Percentiles rank a stretch among this genome's conserved stretches.
phyloP scores from a whole-genome alignment of 2,797 vertebrate genomes.

The Coranthus polyacanthus region DNA sequence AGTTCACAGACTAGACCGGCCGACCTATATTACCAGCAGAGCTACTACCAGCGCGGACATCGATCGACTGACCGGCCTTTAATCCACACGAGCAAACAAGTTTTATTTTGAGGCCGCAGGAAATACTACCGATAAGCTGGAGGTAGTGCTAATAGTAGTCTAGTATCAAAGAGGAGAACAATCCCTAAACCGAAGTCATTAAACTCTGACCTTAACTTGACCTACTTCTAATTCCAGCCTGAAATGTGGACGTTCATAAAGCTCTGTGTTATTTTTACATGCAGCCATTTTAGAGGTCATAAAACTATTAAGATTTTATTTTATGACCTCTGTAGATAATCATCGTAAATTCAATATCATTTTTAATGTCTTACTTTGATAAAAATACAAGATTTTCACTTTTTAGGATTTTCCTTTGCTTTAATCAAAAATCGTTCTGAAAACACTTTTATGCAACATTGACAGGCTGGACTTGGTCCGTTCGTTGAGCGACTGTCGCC shows the following conservation, averaged over 20 bases:
- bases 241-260: neutral
- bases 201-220: slow-evolving; percentile 32
- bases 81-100: slow-evolving; percentile 44
- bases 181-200: slow-evolving; percentile 28
- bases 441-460: slow-evolving; percentile 9
- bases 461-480: neutral
- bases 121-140: slow-evolving; percentile 26
- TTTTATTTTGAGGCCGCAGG: slow-evolving; percentile 41
- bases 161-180: slow-evolving; percentile 14
- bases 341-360: no score
- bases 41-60: slow-evolving; percentile 34
- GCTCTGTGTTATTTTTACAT: no score
- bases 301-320: no score
- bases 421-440: neutral
- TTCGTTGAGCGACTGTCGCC: neutral
- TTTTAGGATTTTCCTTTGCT: neutral
- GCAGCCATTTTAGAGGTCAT: no score
- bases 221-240: slow-evolving; percentile 30
- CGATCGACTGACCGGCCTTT: slow-evolving; percentile 19
- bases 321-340: no score
- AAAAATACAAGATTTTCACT: neutral
- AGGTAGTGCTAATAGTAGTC: slow-evolving; percentile 52
- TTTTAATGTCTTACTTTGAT: neutral
- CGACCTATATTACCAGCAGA: slow-evolving; percentile 71
- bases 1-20: slow-evolving; percentile 73